These are phyloP conservation scores for Iphiclides podalirius DNA, from an alignment of 2,888 invertebrate genomes.

Conservation along the genomic window DNA sequence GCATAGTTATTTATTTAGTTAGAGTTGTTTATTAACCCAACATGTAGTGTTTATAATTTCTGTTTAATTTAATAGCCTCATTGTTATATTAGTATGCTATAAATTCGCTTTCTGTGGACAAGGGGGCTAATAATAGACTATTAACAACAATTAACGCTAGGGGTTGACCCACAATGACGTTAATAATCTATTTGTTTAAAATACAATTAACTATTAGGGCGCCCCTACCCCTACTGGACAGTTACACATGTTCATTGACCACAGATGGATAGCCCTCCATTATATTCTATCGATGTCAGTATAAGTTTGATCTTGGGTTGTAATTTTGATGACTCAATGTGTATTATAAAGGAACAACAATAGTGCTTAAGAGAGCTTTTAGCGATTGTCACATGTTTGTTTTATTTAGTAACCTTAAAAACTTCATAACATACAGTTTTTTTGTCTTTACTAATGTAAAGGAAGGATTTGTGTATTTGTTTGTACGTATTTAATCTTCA, in stretches of 20 bases:
- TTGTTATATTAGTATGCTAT: too few species aligned
- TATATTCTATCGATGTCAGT: slow-evolving; percentile 11
- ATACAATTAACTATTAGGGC: slow-evolving; percentile 8
- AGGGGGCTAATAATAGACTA: background rate
- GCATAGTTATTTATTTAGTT: too few species aligned
- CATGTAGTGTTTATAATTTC: too few species aligned
- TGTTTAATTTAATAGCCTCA: too few species aligned
- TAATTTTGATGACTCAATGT: slow-evolving; percentile 11
- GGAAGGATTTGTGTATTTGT: too few species aligned
- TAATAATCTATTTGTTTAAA: slow-evolving; percentile 23
- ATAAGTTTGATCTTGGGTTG: slow-evolving; percentile 4
- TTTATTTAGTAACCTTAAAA: background rate
- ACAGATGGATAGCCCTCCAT: slow-evolving; percentile 6
- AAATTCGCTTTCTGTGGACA: background rate
- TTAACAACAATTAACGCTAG: slow-evolving; percentile 17
- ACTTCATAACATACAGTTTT: too few species aligned
- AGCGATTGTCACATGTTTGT: background rate
- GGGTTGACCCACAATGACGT: slow-evolving; percentile 20
- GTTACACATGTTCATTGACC: slow-evolving; percentile 14
- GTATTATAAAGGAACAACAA: background rate
- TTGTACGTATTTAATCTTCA: too few species aligned
- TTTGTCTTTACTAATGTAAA: too few species aligned
- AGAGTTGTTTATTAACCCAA: too few species aligned
- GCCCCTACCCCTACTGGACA: slow-evolving; percentile 16
- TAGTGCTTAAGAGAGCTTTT: background rate